A percentile compares a stretch with the other conserved stretches of the same genome.
These are phyloP conservation scores for Bactericera cockerelli DNA, from an alignment of 1,140 invertebrate species.

Conservation along the genomic window DNA sequence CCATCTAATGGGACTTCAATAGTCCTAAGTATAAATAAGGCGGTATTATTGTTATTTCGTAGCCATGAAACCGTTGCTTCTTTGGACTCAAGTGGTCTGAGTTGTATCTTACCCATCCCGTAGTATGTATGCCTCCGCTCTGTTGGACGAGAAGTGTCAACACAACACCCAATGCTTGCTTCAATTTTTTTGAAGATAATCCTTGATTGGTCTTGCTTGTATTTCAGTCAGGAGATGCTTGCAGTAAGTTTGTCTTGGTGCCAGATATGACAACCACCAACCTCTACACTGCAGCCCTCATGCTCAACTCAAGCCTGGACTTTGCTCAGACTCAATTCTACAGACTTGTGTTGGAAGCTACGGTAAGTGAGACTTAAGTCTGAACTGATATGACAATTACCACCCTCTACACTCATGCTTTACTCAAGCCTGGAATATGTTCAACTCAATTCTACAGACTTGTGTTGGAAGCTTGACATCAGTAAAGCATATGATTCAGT, in stretches of 20 bases:
- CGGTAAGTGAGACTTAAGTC: constrained; percentile 38
- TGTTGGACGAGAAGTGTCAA: too few species aligned
- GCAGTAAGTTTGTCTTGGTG: constrained; percentile 50
- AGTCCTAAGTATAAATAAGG: too few species aligned
- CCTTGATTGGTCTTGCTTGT: too few species aligned
- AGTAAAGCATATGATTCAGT: too few species aligned
- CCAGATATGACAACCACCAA: constrained; percentile 43
- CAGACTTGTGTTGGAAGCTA: constrained; percentile 50
- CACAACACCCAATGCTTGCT: too few species aligned
- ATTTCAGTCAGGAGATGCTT: constrained; percentile 49
- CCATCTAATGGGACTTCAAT: too few species aligned
- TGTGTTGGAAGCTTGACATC: constrained; percentile 45
- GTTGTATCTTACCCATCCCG: too few species aligned
- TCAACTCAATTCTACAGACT: constrained; percentile 58
- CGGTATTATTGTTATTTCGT: too few species aligned
- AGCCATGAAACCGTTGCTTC: too few species aligned
- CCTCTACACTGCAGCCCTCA: constrained; percentile 43
- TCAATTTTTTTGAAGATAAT: too few species aligned
- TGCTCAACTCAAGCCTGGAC: constrained; percentile 45
- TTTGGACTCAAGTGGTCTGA: too few species aligned
- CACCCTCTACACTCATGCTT: constrained; percentile 45
- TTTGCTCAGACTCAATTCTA: constrained; percentile 57
- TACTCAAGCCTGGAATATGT: constrained; percentile 49
- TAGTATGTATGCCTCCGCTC: too few species aligned
- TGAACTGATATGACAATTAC: constrained; percentile 43